phyloP scores from a whole-genome alignment of 2,797 vertebrate genomes.

The Trachurus trachurus region DNA sequence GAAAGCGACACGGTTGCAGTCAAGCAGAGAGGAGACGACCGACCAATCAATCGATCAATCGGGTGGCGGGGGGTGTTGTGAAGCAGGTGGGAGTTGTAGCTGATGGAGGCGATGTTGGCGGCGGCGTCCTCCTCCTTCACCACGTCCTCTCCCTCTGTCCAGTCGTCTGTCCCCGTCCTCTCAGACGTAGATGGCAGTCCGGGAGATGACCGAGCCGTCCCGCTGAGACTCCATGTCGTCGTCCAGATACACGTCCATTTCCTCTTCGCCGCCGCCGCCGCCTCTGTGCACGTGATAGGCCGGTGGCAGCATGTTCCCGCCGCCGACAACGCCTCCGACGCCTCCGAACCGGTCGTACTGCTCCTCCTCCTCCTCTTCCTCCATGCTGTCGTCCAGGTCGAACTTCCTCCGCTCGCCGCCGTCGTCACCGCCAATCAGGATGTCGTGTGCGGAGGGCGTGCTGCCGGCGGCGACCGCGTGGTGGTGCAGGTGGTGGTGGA shows the following conservation, averaged over 20 bases:
- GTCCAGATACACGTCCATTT: conserved; percentile 80
- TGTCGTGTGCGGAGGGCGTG: conserved; percentile 74
- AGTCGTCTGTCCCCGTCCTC: conserved; percentile 33
- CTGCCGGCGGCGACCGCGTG: conserved; percentile 35
- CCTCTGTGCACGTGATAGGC: conserved; percentile 76
- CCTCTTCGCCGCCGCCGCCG: conserved; percentile 37
- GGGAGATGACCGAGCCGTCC: conserved; percentile 93
- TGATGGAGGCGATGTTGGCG: conserved; percentile 55
- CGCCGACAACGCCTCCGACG: conserved; percentile 13
- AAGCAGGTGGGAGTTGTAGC: conserved; percentile 58
- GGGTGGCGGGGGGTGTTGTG: conserved; percentile 32
- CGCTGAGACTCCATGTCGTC: conserved; percentile 95
- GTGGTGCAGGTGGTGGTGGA: conserved; percentile 71
- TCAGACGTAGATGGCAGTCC: conserved; percentile 92
- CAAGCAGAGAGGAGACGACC: conserved; percentile 44
- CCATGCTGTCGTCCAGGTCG: conserved; percentile 84
- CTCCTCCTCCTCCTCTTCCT: conserved; percentile 81
- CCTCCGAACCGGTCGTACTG: conserved; percentile 77
- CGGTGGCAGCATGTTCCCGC: conserved; percentile 56
- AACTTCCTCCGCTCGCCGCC: conserved; percentile 84
- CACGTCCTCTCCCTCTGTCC: conserved; percentile 8
- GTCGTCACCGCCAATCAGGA: conserved; percentile 80
- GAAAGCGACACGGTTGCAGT: conserved; percentile 32
- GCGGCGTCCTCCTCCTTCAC: conserved; percentile 4
- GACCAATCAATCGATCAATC: neutral